phyloP scores from a whole-genome alignment of 2,113 vertebrate species.

The Dasypus novemcinctus region DNA sequence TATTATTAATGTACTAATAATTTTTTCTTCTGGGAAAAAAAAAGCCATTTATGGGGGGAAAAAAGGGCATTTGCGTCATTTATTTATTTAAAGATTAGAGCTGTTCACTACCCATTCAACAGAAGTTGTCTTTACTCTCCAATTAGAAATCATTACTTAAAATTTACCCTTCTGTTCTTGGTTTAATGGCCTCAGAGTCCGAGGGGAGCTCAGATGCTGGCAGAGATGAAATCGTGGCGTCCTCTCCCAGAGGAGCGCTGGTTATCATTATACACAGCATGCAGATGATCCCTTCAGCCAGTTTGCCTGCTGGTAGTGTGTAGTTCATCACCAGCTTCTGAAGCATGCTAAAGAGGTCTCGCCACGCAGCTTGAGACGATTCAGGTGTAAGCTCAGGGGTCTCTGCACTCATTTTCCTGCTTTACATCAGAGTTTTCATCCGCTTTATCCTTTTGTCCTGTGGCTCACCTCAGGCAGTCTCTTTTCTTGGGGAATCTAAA shows the following conservation, averaged over 20 bases:
- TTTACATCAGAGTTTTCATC: constrained; percentile 90
- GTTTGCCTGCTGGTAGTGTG: constrained; percentile 88
- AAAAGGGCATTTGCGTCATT: background rate
- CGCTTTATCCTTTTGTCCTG: constrained; percentile 91
- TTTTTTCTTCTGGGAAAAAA: background rate
- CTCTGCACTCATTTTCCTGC: constrained; percentile 90
- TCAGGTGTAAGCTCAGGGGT: constrained; percentile 83
- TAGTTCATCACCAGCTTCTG: constrained; percentile 89
- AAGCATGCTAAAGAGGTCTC: constrained; percentile 89
- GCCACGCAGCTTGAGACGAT: constrained; percentile 84
- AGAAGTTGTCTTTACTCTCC: constrained; percentile 69
- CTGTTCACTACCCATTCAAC: constrained; percentile 56
- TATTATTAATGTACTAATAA: background rate
- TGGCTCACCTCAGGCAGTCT: constrained; percentile 89
- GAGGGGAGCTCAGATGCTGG: constrained; percentile 89
- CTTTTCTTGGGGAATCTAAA: constrained; percentile 90
- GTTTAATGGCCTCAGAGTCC: constrained; percentile 86
- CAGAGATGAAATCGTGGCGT: constrained; percentile 83
- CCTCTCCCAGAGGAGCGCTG: constrained; percentile 85
- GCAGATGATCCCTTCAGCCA: constrained; percentile 83
- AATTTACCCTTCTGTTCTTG: constrained; percentile 92
- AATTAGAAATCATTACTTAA: constrained; percentile 87
- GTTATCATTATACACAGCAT: constrained; percentile 87
- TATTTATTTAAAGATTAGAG: constrained; percentile 61
- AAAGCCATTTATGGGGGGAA: background rate